phyloP scores from a whole-genome alignment of 2,888 invertebrate genomes.

The Ormia ochracea region DNA sequence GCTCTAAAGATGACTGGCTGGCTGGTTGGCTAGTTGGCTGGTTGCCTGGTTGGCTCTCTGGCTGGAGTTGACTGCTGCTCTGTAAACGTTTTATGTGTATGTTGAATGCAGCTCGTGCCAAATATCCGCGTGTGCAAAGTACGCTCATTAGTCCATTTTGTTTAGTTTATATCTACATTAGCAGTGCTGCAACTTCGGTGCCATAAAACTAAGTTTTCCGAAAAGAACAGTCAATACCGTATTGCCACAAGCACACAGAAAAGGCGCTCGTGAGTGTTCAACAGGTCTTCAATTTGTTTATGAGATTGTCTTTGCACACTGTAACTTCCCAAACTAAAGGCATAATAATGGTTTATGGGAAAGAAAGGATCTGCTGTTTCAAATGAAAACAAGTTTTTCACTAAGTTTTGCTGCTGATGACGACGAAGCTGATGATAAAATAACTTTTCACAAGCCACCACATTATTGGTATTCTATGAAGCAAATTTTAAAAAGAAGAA shows the following conservation, averaged over 20 bases:
- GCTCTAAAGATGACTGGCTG: slow-evolving; percentile 5
- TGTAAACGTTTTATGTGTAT: slow-evolving; percentile 2
- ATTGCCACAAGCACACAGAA: neutral
- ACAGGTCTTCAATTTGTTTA: slow-evolving; percentile 54
- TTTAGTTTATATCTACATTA: slow-evolving; percentile 46
- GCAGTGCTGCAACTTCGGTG: slow-evolving; percentile 26
- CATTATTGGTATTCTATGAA: slow-evolving; percentile 14
- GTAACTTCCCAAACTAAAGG: slow-evolving; percentile 47
- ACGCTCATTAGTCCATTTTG: slow-evolving; percentile 66
- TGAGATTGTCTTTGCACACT: slow-evolving; percentile 51
- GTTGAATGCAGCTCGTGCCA: slow-evolving; percentile 72
- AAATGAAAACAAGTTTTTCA: slow-evolving; percentile 34
- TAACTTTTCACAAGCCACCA: slow-evolving; percentile 31
- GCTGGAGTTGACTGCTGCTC: neutral
- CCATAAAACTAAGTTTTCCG: slow-evolving; percentile 17
- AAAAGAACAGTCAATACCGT: neutral
- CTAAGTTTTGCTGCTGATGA: neutral
- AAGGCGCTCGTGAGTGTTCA: slow-evolving; percentile 36
- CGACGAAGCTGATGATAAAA: slow-evolving; percentile 2
- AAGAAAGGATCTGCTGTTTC: slow-evolving; percentile 13
- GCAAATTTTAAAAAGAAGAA: neutral
- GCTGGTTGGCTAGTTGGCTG: neutral
- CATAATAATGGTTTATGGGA: slow-evolving; percentile 23
- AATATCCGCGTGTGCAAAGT: slow-evolving; percentile 76
- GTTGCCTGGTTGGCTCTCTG: neutral